A percentile compares a stretch with the other conserved stretches of the same genome.
Conservation (phyloP, 1,140 invertebrate genomes). For the Leptinotarsa undecemlineata region DNA sequence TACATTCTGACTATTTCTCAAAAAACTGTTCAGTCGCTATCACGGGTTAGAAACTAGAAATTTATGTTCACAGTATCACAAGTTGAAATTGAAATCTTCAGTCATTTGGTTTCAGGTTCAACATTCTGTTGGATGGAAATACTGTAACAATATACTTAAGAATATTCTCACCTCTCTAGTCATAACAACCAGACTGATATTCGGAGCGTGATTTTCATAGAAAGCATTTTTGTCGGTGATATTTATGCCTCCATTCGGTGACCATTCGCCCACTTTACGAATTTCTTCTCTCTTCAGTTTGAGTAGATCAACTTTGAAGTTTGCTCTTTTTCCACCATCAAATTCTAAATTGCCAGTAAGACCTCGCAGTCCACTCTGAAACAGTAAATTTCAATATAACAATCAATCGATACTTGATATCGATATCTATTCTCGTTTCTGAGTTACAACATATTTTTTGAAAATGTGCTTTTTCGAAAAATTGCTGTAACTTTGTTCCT, state of each 20-base stretch:
- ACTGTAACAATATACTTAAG: background rate
- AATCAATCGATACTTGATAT: too few species aligned
- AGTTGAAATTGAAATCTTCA: too few species aligned
- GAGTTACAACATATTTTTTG: too few species aligned
- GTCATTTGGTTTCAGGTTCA: too few species aligned
- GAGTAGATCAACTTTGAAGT: constrained; percentile 84
- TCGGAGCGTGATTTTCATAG: constrained; percentile 77
- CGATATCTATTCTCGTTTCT: too few species aligned
- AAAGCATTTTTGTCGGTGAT: constrained; percentile 86
- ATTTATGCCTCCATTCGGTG: constrained; percentile 71
- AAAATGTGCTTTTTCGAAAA: too few species aligned
- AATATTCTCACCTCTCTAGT: constrained; percentile 76
- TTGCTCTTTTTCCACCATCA: constrained; percentile 77
- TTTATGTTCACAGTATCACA: too few species aligned
- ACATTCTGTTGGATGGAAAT: too few species aligned
- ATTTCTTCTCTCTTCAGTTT: constrained; percentile 78
- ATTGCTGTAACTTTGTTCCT: too few species aligned
- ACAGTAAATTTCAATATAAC: constrained; percentile 11
- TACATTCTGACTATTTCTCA: too few species aligned
- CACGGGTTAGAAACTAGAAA: too few species aligned
- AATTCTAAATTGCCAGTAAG: constrained; percentile 89
- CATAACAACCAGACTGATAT: constrained; percentile 87
- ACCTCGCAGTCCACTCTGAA: constrained; percentile 77
- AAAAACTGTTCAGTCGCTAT: too few species aligned
- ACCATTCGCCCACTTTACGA: constrained; percentile 83